phyloP scores from a whole-genome alignment of 1,140 invertebrate genomes.

The Conus ventricosus region DNA sequence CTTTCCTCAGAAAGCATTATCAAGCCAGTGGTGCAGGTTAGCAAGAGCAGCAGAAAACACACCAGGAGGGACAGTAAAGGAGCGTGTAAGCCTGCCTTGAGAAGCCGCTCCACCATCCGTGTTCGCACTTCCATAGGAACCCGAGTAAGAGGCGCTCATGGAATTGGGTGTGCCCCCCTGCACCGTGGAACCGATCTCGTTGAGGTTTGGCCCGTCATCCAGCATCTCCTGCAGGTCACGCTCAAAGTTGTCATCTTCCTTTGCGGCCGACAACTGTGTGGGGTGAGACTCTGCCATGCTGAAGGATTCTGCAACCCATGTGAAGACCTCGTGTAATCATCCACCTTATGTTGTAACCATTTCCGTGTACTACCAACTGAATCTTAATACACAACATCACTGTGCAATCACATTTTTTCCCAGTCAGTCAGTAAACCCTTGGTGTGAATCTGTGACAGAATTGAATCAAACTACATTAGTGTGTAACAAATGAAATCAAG shows the following conservation, averaged over 20 bases:
- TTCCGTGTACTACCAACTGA: neutral
- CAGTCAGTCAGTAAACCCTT: neutral
- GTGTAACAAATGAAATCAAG: neutral
- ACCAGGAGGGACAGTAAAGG: constrained; percentile 64
- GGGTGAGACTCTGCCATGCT: constrained; percentile 39
- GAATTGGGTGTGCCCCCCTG: constrained; percentile 81
- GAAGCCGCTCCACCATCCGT: constrained; percentile 32
- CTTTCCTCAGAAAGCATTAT: neutral
- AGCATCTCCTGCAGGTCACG: constrained; percentile 91
- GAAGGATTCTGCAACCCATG: neutral
- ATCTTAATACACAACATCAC: neutral
- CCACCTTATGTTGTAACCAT: no score
- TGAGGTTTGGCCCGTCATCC: constrained; percentile 87
- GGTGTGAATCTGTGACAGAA: neutral
- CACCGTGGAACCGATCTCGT: constrained; percentile 85
- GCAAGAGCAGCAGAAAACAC: constrained; percentile 44
- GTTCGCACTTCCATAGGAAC: constrained; percentile 44
- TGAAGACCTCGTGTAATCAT: neutral
- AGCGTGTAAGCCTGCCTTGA: constrained; percentile 60
- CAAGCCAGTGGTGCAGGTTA: neutral
- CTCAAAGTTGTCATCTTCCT: constrained; percentile 76
- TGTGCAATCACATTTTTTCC: neutral
- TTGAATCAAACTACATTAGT: neutral
- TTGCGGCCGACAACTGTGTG: constrained; percentile 42
- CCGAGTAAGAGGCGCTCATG: constrained; percentile 53